Evolutionary conservation across 2,113 vertebrate genomes (phyloP).

Genomic region (Paradoxurus hermaphroditus): DNA sequence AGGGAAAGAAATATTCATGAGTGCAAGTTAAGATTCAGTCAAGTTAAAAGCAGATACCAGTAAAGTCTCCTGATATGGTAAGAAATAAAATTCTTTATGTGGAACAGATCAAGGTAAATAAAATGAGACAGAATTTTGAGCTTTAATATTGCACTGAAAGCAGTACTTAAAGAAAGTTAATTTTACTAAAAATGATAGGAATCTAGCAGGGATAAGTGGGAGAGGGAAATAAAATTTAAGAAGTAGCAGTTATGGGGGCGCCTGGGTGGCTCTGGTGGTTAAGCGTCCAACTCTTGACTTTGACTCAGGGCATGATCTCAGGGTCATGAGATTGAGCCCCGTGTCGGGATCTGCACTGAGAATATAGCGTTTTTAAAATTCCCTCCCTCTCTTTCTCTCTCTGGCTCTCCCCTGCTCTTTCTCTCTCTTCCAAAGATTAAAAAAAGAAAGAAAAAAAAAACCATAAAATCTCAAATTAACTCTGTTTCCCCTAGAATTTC

Average conservation of each 20-base stretch:
- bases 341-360: too few relatives aligned
- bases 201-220: not conserved
- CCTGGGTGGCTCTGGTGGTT: too few relatives aligned
- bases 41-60: not conserved
- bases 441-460: not conserved
- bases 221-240: not conserved
- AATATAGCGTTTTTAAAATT: too few relatives aligned
- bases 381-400: too few relatives aligned
- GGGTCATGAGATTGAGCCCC: too few relatives aligned
- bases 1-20: not conserved
- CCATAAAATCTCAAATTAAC: not conserved
- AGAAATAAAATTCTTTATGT: not conserved
- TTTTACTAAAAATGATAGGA: not conserved
- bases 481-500: not conserved
- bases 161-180: not conserved
- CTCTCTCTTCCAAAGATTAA: too few relatives aligned
- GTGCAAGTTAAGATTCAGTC: not conserved
- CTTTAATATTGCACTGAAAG: not conserved
- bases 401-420: too few relatives aligned
- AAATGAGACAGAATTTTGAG: not conserved
- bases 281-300: too few relatives aligned
- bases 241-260: not conserved
- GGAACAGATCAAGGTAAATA: not conserved
- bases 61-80: not conserved
- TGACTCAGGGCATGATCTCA: too few relatives aligned